These are phyloP conservation scores for Gorilla gorilla DNA, from an alignment of 2,113 vertebrate genomes.

Conservation along the genomic window DNA sequence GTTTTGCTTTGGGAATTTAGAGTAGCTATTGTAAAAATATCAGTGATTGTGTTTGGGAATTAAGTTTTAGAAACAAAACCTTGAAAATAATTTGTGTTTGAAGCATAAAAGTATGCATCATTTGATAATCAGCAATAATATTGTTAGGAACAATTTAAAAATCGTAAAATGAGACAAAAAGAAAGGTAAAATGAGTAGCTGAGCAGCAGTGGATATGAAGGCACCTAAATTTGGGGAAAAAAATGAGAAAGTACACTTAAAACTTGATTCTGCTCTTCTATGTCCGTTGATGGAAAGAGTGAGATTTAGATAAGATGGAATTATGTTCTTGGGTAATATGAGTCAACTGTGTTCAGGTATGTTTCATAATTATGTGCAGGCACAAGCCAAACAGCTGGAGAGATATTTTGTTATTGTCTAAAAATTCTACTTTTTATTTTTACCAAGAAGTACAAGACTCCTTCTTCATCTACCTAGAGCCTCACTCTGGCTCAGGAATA, in stretches of 20 bases:
- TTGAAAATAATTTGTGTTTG: constrained; percentile 38
- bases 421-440: constrained; percentile 20
- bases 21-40: constrained; percentile 11
- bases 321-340: neutral
- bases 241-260: neutral
- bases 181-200: neutral
- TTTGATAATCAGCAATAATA: neutral
- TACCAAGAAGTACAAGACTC: neutral
- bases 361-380: neutral
- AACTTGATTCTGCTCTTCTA: neutral
- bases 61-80: constrained; percentile 21
- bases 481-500: neutral
- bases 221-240: neutral
- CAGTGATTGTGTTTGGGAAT: neutral
- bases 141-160: neutral
- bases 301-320: neutral
- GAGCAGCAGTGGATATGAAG: neutral
- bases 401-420: neutral
- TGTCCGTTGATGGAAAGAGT: neutral
- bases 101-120: neutral
- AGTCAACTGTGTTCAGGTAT: neutral
- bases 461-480: neutral
- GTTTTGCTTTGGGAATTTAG: constrained; percentile 28
- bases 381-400: neutral
- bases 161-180: neutral